These are phyloP conservation scores for Paedocypris sp. DNA, from an alignment of 2,113 vertebrate species.

Conservation along the genomic window DNA sequence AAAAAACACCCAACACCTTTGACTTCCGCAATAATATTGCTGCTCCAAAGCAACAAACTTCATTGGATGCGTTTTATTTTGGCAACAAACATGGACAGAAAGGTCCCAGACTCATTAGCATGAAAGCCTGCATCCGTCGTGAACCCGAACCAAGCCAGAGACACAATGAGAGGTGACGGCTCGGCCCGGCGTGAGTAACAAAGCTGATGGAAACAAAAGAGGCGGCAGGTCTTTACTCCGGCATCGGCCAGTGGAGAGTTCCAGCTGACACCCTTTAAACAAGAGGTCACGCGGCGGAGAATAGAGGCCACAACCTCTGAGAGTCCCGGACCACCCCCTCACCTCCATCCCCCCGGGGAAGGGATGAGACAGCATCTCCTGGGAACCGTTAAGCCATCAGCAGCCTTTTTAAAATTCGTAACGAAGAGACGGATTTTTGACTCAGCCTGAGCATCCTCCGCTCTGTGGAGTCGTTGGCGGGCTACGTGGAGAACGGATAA, in stretches of 20 bases:
- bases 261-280: constrained; percentile 67
- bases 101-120: neutral
- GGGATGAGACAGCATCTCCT: constrained; percentile 25
- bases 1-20: too few species aligned
- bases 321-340: constrained; percentile 48
- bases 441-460: constrained; percentile 2
- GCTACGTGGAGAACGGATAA: neutral
- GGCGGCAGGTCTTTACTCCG: constrained; percentile 56
- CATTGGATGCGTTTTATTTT: neutral
- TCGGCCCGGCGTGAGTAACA: constrained; percentile 37
- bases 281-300: constrained; percentile 56
- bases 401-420: constrained; percentile 54
- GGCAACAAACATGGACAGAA: neutral
- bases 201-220: constrained; percentile 53
- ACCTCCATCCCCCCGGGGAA: constrained; percentile 11
- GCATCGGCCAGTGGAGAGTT: constrained; percentile 54
- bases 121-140: neutral
- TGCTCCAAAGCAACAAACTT: neutral
- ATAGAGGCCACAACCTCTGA: constrained; percentile 57
- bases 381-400: constrained; percentile 27
- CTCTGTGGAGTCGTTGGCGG: neutral
- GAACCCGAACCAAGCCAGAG: neutral
- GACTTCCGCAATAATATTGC: neutral
- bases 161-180: constrained; percentile 4
- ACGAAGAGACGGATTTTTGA: constrained; percentile 45